Base-by-base conservation (phyloP, 1,140 invertebrate genomes). In the Ganaspis sp. region DNA sequence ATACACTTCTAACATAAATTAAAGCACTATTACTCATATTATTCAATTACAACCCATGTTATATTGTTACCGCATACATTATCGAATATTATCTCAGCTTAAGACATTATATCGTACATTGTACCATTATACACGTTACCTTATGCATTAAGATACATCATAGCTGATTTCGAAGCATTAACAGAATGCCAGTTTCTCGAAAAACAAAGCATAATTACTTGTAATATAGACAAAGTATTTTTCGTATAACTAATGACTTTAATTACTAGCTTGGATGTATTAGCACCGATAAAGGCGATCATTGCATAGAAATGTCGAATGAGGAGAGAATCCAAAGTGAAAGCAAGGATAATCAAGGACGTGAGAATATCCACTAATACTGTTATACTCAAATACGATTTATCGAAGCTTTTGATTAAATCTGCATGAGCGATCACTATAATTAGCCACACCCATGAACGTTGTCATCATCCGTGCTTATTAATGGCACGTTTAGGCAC, bases 391-490 rank as follows among this genome's bases (percentile, higher is more conserved):
- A 70, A 75, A 75, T 70, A 73, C 70, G 71, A 74, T 78, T 15
- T 49, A 83, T 79, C 79, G 75, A 78, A 73, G 73, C 58, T 53
- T 81, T 81, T 75, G 79, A 82, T 84, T 80, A 80, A 83, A 86
- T 86, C 83, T 81, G 79, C 83, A 84, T 83, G 82, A 84, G 75
- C 74, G 83, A 87, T 86, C 81, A 74, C 54, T 77, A 82, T 84
- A 86, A 88, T 88, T 87, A 86, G 80, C 81, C 81, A 80, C 83
- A 84, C 84, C 84, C 78, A 84, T 79, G 80, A 79, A 86, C 71
- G 78, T 82, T 83, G 84, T 87, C 85, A 84, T 86, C 87, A 79
- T 84, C 80, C 77, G 79, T 80, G 84, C 78, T 85, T 84, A 87
- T 87, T 84, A 85, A 83, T 82, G 83, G 70, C 77, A 79, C 79